Conservation (phyloP, 1,140 invertebrate species). For the Apis dorsata region DNA sequence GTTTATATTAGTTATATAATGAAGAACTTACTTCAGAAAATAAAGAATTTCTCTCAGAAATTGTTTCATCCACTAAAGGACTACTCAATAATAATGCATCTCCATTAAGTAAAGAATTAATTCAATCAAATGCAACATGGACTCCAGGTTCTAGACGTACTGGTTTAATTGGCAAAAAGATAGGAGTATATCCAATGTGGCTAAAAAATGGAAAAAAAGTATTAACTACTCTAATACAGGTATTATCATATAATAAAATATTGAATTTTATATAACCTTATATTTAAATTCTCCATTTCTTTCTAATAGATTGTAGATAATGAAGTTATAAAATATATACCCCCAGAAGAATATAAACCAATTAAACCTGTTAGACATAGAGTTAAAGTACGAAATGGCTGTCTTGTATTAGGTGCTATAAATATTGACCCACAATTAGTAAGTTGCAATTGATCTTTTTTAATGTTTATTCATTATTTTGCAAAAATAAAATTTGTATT, state of each 20-base stretch:
- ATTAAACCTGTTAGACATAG: slow-evolving; percentile 74
- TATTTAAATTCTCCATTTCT: slow-evolving; percentile 40
- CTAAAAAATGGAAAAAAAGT: slow-evolving; percentile 90
- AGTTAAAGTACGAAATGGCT: slow-evolving; percentile 82
- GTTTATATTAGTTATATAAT: slow-evolving; percentile 81
- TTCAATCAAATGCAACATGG: slow-evolving; percentile 84
- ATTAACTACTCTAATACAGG: slow-evolving; percentile 91
- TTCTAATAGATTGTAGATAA: slow-evolving; percentile 92
- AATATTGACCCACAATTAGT: slow-evolving; percentile 89
- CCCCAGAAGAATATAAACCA: slow-evolving; percentile 89
- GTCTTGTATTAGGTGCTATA: slow-evolving; percentile 93
- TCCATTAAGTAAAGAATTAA: slow-evolving; percentile 81
- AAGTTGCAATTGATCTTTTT: slow-evolving; percentile 47
- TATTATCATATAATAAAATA: slow-evolving; percentile 71
- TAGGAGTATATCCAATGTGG: slow-evolving; percentile 97
- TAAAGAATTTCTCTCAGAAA: slow-evolving; percentile 89
- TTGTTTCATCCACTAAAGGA: slow-evolving; percentile 85
- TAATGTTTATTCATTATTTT: background rate
- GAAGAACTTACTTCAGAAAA: slow-evolving; percentile 90
- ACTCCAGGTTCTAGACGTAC: slow-evolving; percentile 83
- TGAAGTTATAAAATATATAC: slow-evolving; percentile 95
- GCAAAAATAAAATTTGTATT: slow-evolving; percentile 6
- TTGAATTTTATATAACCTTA: background rate
- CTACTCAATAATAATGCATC: slow-evolving; percentile 71
- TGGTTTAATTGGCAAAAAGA: slow-evolving; percentile 95